A percentile compares a stretch with the other conserved stretches of the same genome.
These are phyloP conservation scores for Holcopasites calliopsidis DNA, from an alignment of 1,140 invertebrate species.

Conservation along the genomic window DNA sequence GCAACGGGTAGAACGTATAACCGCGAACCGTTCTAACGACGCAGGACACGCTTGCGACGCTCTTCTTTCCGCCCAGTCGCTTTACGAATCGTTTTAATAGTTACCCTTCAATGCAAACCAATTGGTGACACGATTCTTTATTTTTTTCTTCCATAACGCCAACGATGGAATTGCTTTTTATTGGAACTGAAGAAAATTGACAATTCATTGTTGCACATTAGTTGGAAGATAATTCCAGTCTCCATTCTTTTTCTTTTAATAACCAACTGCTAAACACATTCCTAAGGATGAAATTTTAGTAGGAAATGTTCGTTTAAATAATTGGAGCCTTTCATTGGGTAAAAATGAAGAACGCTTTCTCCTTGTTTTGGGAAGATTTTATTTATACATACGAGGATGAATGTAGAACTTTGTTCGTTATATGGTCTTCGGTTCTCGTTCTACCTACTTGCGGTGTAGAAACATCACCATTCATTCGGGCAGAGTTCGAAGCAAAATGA, in stretches of 20 bases:
- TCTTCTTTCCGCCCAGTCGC: not conserved
- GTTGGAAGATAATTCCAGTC: not conserved
- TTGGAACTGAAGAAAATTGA: not conserved
- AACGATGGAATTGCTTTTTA: too few species aligned
- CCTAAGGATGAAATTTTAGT: too few species aligned
- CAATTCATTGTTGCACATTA: not conserved
- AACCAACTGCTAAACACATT: too few species aligned
- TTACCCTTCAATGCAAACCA: not conserved
- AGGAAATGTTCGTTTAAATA: too few species aligned
- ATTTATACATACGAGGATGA: not conserved
- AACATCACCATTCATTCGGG: not conserved
- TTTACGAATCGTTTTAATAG: not conserved
- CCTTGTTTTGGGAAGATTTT: not conserved
- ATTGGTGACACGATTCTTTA: not conserved
- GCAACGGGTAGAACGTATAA: conserved; percentile 33
- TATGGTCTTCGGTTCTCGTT: conserved; percentile 15
- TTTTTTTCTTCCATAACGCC: not conserved
- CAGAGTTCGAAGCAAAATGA: not conserved
- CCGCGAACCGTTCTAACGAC: not conserved
- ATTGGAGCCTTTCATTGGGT: not conserved
- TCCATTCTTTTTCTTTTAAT: too few species aligned
- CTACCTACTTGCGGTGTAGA: not conserved
- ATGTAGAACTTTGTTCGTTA: conserved; percentile 6
- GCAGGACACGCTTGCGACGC: not conserved
- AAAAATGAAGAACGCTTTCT: not conserved